Evolutionary conservation across 2,888 invertebrate species (phyloP).

Genomic region (Agrochola litura): DNA sequence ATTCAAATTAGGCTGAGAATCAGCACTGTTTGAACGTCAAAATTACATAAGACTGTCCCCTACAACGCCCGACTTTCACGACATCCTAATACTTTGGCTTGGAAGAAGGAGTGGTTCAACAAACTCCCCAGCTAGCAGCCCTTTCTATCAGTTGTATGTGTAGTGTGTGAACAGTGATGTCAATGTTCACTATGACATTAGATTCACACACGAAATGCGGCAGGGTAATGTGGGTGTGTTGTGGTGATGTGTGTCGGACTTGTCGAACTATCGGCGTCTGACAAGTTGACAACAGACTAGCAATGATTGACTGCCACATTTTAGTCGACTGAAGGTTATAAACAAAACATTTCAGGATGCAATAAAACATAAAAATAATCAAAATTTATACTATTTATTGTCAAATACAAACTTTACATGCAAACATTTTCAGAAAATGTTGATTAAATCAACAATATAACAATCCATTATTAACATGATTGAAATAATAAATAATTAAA

Average conservation of each 20-base stretch:
- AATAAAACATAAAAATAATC: constrained; percentile 22
- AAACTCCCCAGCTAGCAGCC: too few relatives aligned
- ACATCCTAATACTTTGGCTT: too few relatives aligned
- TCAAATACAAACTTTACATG: not conserved
- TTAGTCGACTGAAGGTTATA: not conserved
- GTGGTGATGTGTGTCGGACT: not conserved
- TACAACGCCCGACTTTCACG: too few relatives aligned
- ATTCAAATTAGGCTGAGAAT: too few relatives aligned
- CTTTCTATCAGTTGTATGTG: too few relatives aligned
- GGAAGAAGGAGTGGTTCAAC: too few relatives aligned
- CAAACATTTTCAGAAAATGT: not conserved
- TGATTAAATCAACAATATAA: not conserved
- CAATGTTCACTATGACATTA: not conserved
- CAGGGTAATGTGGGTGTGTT: not conserved
- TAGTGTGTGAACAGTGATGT: not conserved
- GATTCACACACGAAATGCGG: not conserved
- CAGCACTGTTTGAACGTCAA: too few relatives aligned
- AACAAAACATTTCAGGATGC: too few relatives aligned
- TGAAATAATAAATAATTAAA: too few relatives aligned
- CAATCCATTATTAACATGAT: not conserved
- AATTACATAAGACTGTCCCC: too few relatives aligned
- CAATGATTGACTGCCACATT: not conserved
- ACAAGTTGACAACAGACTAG: not conserved
- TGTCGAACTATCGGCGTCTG: not conserved
- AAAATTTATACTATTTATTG: constrained; percentile 28